Conservation (phyloP, 2,113 vertebrate species). For the Alectura lathami region DNA sequence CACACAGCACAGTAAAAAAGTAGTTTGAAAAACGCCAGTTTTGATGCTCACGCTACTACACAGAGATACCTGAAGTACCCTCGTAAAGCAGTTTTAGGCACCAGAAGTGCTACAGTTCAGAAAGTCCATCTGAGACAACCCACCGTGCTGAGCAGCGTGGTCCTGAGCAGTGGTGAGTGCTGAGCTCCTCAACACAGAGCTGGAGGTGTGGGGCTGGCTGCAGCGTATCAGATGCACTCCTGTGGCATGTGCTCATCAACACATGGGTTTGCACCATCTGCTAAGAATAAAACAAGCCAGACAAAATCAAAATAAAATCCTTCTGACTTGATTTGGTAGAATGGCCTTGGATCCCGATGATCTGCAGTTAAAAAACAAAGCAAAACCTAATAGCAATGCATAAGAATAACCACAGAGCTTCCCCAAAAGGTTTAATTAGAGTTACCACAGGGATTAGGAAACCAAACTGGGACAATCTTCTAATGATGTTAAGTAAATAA, state of each 20-base stretch:
- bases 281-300: constrained; percentile 59
- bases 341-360: background rate
- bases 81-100: background rate
- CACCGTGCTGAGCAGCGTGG: background rate
- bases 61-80: background rate
- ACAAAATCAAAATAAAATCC: constrained; percentile 55
- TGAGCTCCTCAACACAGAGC: background rate
- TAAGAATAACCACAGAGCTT: constrained; percentile 25
- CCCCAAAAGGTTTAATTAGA: constrained; percentile 46
- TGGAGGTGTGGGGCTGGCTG: background rate
- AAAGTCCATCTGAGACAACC: background rate
- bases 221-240: background rate
- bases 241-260: constrained; percentile 21
- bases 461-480: constrained; percentile 12
- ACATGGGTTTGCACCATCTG: constrained; percentile 47
- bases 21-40: background rate
- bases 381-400: constrained; percentile 11
- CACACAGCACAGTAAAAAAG: rapidly evolving
- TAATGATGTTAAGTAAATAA: background rate
- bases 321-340: constrained; percentile 31
- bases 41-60: background rate
- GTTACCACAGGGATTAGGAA: constrained; percentile 3
- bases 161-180: background rate
- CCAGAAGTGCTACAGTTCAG: background rate
- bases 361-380: constrained; percentile 28